These are phyloP conservation scores for Metopolophium dirhodum DNA, from an alignment of 1,140 invertebrate genomes.

Conservation along the genomic window DNA sequence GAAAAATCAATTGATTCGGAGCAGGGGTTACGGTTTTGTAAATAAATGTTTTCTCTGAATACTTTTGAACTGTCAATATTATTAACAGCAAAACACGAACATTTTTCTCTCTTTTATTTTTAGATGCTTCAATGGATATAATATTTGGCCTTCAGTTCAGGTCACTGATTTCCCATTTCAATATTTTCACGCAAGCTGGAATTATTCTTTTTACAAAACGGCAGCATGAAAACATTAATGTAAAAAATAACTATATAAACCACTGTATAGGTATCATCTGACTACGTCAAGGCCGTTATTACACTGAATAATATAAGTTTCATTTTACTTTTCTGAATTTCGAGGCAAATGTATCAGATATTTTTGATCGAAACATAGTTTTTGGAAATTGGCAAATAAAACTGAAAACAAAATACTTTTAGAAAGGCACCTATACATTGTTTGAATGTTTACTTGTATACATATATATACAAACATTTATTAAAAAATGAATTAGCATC, in stretches of 20 bases:
- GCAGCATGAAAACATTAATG: neutral
- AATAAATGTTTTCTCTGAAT: constrained; percentile 5
- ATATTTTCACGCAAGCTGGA: neutral
- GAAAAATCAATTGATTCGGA: constrained; percentile 14
- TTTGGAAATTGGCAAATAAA: neutral
- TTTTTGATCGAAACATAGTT: neutral
- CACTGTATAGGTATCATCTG: neutral
- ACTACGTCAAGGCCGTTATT: neutral
- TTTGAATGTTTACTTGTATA: neutral
- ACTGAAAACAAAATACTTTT: neutral
- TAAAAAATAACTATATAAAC: neutral
- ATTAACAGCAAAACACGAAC: neutral
- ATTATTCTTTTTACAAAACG: neutral
- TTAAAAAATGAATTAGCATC: neutral
- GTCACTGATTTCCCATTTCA: constrained; percentile 18
- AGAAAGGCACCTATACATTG: neutral
- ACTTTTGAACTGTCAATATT: neutral
- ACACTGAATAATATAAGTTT: neutral
- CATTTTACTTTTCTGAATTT: neutral
- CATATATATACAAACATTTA: neutral
- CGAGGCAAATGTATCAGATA: neutral
- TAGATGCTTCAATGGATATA: neutral
- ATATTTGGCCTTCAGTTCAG: neutral
- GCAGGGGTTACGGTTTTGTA: neutral
- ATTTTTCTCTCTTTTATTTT: constrained; percentile 29